These are phyloP conservation scores for Toxotes chatareus DNA, from an alignment of 2,113 vertebrate species.

Conservation along the genomic window DNA sequence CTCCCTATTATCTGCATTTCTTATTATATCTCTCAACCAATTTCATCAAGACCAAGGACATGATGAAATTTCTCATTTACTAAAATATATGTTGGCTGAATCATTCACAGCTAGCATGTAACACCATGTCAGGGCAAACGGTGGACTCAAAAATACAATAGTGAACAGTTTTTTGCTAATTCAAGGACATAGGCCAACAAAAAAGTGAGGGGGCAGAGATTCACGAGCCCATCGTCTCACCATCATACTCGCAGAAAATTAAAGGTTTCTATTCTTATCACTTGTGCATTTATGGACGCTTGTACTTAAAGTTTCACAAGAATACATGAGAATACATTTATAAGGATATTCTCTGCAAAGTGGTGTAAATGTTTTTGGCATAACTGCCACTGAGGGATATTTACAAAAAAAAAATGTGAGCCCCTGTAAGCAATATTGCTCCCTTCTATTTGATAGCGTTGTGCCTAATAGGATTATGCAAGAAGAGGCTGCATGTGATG, in stretches of 20 bases:
- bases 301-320: background rate
- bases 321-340: background rate
- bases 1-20: slow-evolving; percentile 1
- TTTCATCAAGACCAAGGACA: background rate
- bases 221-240: background rate
- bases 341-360: slow-evolving; percentile 18
- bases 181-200: background rate
- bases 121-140: background rate
- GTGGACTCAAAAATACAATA: background rate
- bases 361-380: slow-evolving; percentile 17
- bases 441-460: slow-evolving; percentile 49
- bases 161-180: background rate
- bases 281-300: background rate
- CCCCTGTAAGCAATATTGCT: slow-evolving; percentile 33
- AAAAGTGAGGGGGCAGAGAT: background rate
- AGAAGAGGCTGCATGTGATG: slow-evolving; percentile 59
- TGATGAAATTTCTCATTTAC: background rate
- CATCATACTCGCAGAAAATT: background rate
- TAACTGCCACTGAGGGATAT: slow-evolving; percentile 25
- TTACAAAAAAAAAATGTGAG: background rate
- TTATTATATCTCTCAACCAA: background rate
- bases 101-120: background rate
- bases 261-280: background rate
- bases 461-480: slow-evolving; percentile 67
- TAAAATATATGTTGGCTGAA: background rate